Conservation (phyloP, 1,140 invertebrate species). For the Lepidostoma basale region DNA sequence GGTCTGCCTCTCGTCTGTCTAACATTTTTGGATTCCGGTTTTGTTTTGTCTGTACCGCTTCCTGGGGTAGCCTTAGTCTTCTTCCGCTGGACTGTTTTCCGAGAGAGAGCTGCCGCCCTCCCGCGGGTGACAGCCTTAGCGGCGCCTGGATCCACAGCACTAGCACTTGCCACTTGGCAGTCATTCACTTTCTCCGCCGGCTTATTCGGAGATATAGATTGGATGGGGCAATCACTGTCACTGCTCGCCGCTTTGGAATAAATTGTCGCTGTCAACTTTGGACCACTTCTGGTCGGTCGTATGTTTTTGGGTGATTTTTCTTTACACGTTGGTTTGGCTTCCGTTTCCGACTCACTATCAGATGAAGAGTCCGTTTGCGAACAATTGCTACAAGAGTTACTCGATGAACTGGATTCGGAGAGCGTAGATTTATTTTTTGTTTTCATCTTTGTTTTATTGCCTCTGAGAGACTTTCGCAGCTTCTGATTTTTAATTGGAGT, state of each 20-base stretch:
- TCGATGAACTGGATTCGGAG: constrained; percentile 34
- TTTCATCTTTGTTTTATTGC: constrained; percentile 33
- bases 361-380: constrained; percentile 26
- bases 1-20: constrained; percentile 40
- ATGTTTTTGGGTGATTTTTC: constrained; percentile 19
- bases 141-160: neutral
- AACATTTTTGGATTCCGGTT: constrained; percentile 25
- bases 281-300: constrained; percentile 45
- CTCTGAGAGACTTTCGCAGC: constrained; percentile 3
- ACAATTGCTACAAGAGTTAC: constrained; percentile 41
- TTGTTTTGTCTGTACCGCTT: constrained; percentile 28
- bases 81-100: constrained; percentile 25
- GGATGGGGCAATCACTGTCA: constrained; percentile 43
- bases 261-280: constrained; percentile 43
- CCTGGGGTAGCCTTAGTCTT: constrained; percentile 37
- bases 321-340: constrained; percentile 12
- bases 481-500: constrained; percentile 17
- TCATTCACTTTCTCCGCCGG: neutral
- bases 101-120: constrained; percentile 27
- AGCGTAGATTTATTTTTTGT: constrained; percentile 32
- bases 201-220: neutral
- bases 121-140: neutral
- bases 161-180: neutral
- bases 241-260: constrained; percentile 47
- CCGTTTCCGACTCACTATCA: constrained; percentile 12